phyloP scores from a whole-genome alignment of 2,888 invertebrate species.

The Parnassius apollo region DNA sequence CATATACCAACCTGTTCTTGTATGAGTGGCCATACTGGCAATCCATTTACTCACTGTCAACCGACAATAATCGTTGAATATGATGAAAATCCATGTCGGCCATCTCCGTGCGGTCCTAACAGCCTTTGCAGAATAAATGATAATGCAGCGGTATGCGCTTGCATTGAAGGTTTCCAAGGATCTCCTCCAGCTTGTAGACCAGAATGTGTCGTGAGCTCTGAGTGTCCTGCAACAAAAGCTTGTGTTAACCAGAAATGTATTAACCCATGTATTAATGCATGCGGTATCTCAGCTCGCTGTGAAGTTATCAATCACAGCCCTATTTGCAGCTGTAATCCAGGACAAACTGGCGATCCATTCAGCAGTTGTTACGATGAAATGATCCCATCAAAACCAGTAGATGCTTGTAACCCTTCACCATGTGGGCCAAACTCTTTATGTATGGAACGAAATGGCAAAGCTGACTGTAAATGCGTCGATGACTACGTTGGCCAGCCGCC shows the following conservation, averaged over 20 bases:
- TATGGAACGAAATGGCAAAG: constrained; percentile 82
- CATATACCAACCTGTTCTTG: constrained; percentile 88
- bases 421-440: constrained; percentile 92
- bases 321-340: constrained; percentile 89
- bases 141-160: constrained; percentile 90
- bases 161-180: constrained; percentile 88
- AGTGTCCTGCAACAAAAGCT: constrained; percentile 90
- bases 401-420: constrained; percentile 88
- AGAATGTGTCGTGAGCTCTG: constrained; percentile 91
- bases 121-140: constrained; percentile 89
- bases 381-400: constrained; percentile 53
- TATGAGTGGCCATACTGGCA: constrained; percentile 85
- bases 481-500: constrained; percentile 90
- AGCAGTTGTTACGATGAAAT: constrained; percentile 84
- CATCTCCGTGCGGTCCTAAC: constrained; percentile 89
- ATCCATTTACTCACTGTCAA: constrained; percentile 84
- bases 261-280: constrained; percentile 91
- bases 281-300: constrained; percentile 89
- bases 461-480: constrained; percentile 88
- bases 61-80: constrained; percentile 49
- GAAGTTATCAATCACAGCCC: constrained; percentile 93
- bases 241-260: constrained; percentile 91
- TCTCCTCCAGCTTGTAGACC: constrained; percentile 91
- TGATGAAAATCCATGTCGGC: constrained; percentile 85
- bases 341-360: constrained; percentile 90